Evolutionary conservation across 2,797 vertebrate species (phyloP), one percentile per base, ranked within the genome.

Genomic region (Picus viridis): DNA sequence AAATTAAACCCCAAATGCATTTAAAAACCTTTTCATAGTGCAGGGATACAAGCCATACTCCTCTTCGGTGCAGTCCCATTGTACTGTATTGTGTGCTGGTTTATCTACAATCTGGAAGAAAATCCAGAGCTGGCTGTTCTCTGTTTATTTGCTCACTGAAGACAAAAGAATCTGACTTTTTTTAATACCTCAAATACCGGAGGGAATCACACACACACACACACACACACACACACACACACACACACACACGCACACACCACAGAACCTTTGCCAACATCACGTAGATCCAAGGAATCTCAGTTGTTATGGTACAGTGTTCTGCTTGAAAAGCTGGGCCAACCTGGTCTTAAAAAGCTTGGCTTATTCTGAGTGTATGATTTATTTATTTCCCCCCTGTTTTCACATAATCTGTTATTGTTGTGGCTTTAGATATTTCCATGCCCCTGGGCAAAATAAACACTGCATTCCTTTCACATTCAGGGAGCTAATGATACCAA

Each of bases 181-280:
- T 34, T 67, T 22, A 69, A 9, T 34, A 22, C 63, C 43, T 84
- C 15, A 9, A 4, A 9, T 39, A 0, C 34, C 18, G 67, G 59
- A 64, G 63, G 59, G 73, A 23, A 1, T 57, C 20, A 1, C 47
- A 6, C 41, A 43, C 26, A 1, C 47, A 6, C 41, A 16, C 26
- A 1, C 47, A 6, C 32, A 10, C 0, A 0, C 16, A 10, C 0
- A 0, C 16, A 10, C 0, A 0, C 16, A 10, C 0, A 0, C 20
- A 1, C 47, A 6, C 41, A 43, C 26, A 1, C 47, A 6, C 41
- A 16, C 26, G 1, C 47, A 6, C 32, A 10, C 0, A 0, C 16
- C 34, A 29, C 62, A 47, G 78, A 15, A 10, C 54, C 71, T 62
- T 47, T 80, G 89, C 77, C 83, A 56, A 10, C 76, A 32, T 14